Base-by-base conservation (phyloP, 2,888 invertebrate genomes). In the Drosophila phalerata region DNA sequence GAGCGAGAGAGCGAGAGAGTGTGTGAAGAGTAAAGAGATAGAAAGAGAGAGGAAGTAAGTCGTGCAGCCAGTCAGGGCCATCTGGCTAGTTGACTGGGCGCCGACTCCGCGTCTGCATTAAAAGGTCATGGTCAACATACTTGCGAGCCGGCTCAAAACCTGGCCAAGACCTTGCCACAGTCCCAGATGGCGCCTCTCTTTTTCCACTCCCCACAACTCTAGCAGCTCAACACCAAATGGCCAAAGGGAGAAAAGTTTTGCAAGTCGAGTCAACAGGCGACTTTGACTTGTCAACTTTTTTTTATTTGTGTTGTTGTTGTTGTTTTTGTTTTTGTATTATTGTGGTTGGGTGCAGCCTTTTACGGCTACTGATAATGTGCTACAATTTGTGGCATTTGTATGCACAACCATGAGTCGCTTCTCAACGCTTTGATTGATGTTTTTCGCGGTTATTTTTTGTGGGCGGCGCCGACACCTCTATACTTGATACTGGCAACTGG, bases 101-200 rank as follows among this genome's bases (percentile, higher is more conserved):
- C 86, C 83, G 83, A 84, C 83, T 84, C 74, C 86, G 71, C 73
- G 68, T 72, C 83, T 77, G 77, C 86, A 79, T 68, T 68, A 66
- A 85, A 84, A 84, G 83, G 86, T 84, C 83, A 84, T 37, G 83
- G 83, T 60, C 86, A 83, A 34, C 58, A 55, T 58, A 62, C 42
- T 71, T 56, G 65, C 32, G 52, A 30, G n/a, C 63, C 64, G 68
- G 58, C 63, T 30, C 45, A 19, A 19, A 17, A 17, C 49, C n/a
- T 22, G 48, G 30, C 69, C 38, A 6, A 43, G 30, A 19, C 45
- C 38, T n/a, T 17, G 45, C 17, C 53, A 17, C 63, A 40, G 10
- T 22, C 6, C 22, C 17, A 22, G n/a, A 15, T 9, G n/a, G 10
- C 4, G 6, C 11, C 10, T 8, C 8, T 28, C 8, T 9, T 2